Evolutionary conservation across 2,113 vertebrate genomes (phyloP).

Genomic region (Taxidea taxus): DNA sequence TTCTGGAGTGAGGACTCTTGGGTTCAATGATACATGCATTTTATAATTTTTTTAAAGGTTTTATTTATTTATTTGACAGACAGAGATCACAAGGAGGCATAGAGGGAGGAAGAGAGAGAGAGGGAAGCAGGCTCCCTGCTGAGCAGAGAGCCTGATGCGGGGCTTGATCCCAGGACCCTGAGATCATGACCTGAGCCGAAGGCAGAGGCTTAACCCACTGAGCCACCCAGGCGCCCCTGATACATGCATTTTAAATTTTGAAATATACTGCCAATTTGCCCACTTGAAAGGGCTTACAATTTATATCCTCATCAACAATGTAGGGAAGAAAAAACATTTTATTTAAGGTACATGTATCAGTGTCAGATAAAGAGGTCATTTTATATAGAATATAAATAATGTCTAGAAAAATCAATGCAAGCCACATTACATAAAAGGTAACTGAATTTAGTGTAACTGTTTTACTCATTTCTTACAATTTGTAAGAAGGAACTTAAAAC

Average conservation of each 20-base stretch:
- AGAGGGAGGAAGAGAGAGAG: no score
- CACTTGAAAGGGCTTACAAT: not conserved
- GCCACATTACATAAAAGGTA: slow-evolving; percentile 11
- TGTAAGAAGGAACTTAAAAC: slow-evolving; percentile 38
- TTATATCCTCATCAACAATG: slow-evolving; percentile 31
- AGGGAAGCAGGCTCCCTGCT: no score
- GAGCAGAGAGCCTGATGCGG: no score
- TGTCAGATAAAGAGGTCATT: slow-evolving; percentile 1
- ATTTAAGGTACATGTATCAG: not conserved
- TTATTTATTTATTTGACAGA: no score
- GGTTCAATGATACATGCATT: not conserved
- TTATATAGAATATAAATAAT: slow-evolving; percentile 41
- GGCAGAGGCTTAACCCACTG: no score
- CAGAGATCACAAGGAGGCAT: no score
- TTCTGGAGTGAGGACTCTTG: not conserved
- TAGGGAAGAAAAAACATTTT: slow-evolving; percentile 14
- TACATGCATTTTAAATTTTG: not conserved
- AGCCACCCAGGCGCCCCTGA: no score
- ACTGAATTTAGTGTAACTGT: slow-evolving; percentile 2
- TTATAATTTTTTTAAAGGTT: no score
- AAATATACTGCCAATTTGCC: not conserved
- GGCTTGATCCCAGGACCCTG: no score
- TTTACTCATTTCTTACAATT: slow-evolving; percentile 47
- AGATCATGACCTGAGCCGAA: no score
- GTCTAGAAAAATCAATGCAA: slow-evolving; percentile 43